Conservation (phyloP, 2,113 vertebrate species). For the Eleginops maclovinus region DNA sequence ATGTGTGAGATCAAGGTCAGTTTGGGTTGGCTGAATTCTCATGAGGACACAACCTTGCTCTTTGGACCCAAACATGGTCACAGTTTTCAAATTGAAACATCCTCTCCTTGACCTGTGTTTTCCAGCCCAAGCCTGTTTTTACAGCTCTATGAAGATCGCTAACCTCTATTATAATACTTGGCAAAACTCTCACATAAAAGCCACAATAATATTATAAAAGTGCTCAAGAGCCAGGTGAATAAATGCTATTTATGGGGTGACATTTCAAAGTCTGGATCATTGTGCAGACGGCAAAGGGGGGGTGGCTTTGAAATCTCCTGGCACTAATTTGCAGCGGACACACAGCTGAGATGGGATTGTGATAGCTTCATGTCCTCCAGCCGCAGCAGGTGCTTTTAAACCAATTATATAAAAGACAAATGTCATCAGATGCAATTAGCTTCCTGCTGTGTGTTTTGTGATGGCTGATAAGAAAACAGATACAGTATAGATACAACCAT, state of each 20-base stretch:
- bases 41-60: conserved; percentile 46
- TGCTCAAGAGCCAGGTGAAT: neutral
- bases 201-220: neutral
- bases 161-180: neutral
- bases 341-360: conserved; percentile 25
- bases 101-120: conserved; percentile 46
- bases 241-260: conserved; percentile 26
- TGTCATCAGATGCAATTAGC: conserved; percentile 76
- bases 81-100: conserved; percentile 25
- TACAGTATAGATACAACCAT: conserved; percentile 20
- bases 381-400: conserved; percentile 75
- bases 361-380: conserved; percentile 42
- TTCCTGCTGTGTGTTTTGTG: conserved; percentile 61
- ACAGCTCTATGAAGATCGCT: neutral
- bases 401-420: conserved; percentile 74
- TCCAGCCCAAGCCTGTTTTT: conserved; percentile 13
- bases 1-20: conserved; percentile 52
- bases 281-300: neutral
- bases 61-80: conserved; percentile 44
- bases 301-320: conserved; percentile 41
- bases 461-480: conserved; percentile 44
- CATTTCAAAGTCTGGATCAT: conserved; percentile 43
- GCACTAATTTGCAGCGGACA: conserved; percentile 40
- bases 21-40: conserved; percentile 51
- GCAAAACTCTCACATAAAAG: neutral